Evolutionary conservation across 2,888 invertebrate species (phyloP).

Genomic region (Aphidoletes aphidimyza): DNA sequence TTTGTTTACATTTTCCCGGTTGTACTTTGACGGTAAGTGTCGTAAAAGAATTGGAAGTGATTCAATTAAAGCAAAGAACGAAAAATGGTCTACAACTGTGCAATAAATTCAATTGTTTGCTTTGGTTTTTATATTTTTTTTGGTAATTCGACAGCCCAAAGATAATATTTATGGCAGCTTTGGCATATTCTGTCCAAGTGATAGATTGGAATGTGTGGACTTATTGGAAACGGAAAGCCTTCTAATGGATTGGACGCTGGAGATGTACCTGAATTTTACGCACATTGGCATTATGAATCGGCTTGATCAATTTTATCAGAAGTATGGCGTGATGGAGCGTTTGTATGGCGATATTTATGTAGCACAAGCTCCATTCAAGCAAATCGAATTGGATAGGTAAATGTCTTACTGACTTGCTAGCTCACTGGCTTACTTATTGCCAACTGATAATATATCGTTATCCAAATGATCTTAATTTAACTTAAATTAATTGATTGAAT

Average conservation of each 20-base stretch:
- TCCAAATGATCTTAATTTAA: conserved; percentile 12
- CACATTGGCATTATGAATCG: conserved; percentile 83
- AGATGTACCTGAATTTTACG: conserved; percentile 87
- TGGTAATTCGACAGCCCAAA: conserved; percentile 72
- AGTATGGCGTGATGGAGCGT: conserved; percentile 74
- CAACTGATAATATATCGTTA: too few species aligned
- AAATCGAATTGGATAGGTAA: conserved; percentile 72
- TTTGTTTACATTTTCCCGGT: conserved; percentile 88
- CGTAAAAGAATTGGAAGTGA: neutral
- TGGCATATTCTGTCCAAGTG: conserved; percentile 85
- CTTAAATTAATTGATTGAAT: too few species aligned
- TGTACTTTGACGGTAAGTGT: conserved; percentile 84
- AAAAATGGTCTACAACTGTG: neutral
- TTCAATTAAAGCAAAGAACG: neutral
- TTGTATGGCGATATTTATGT: conserved; percentile 84
- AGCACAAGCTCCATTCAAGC: conserved; percentile 73
- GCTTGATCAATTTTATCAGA: conserved; percentile 77
- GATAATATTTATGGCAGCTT: conserved; percentile 84
- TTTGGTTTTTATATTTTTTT: too few species aligned
- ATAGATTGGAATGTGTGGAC: conserved; percentile 77
- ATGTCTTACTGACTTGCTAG: conserved; percentile 61
- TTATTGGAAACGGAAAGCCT: conserved; percentile 80
- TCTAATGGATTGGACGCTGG: conserved; percentile 82
- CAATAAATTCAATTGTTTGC: neutral
- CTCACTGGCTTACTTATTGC: too few species aligned